These are phyloP conservation scores for Polymixis lichenea DNA, from an alignment of 2,888 invertebrate genomes.

Conservation along the genomic window DNA sequence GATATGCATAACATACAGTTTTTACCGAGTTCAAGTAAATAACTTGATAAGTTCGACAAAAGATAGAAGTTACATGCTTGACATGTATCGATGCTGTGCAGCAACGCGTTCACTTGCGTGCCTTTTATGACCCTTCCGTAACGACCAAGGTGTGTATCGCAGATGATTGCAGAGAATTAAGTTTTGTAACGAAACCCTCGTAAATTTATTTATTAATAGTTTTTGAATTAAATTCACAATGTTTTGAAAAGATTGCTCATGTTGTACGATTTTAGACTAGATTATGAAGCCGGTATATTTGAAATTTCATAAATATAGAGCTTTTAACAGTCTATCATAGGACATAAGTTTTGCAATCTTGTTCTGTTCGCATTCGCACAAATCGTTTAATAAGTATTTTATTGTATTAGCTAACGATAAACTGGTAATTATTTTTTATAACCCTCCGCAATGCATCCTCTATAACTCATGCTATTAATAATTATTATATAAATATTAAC, in stretches of 20 bases:
- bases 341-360: neutral
- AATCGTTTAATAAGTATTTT: neutral
- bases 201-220: conserved; percentile 14
- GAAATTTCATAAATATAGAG: neutral
- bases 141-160: conserved; percentile 5
- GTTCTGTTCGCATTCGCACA: neutral
- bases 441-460: neutral
- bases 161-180: conserved; percentile 8
- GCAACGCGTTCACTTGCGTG: neutral
- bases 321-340: neutral
- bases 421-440: neutral
- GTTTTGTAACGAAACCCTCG: conserved; percentile 6
- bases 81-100: neutral
- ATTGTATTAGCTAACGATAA: neutral
- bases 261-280: neutral
- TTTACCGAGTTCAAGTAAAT: conserved; percentile 1
- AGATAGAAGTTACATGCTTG: neutral
- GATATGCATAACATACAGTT: neutral
- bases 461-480: neutral
- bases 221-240: conserved; percentile 6
- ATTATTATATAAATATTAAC: neutral
- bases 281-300: neutral
- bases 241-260: neutral
- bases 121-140: conserved; percentile 16
- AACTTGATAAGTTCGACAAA: conserved; percentile 2